Base-by-base conservation (phyloP, 2,113 vertebrate genomes). In the Anolis sagrei region DNA sequence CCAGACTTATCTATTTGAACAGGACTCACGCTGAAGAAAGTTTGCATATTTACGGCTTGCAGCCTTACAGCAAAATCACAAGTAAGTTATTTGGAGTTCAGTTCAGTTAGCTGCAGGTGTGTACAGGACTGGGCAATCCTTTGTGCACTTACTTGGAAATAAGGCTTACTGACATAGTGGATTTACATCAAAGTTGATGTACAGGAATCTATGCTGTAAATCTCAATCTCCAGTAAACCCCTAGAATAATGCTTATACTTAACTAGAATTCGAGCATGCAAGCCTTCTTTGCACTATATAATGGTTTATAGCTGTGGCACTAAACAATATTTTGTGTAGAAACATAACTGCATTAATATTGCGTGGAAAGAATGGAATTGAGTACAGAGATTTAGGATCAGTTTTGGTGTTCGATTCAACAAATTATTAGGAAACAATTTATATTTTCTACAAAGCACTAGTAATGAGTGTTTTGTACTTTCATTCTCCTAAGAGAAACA, bases 281-380 rank as follows among this genome's bases (percentile, higher is more conserved):
- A 8, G 87, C 89, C 10, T 3, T 92, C 86, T 34, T 76, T 82
- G 25, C 88, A 81, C 16, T 77, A 27, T n/a, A 64, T 58, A 89
- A 82, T 83, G 81, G 83, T 58, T 90, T 91, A 25, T 34, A 77
- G 89, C 85, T 84, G 6, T 5, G 58, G 27, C 62, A 81, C 58
- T 23, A 92, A 89, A 51, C 66, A 74, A 7, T 81, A 2, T 87
- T 91, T 87, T 27, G 19, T 83, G 19, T 34, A 73, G 0, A 82
- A 34, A 80, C n/a, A 86, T 87, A 91, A 89, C 84, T 88, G 86
- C 18, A 72, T 86, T 82, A 79, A 82, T 88, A 58, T 68, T 88
- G 16, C 34, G 77, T 83, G 84, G 49, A 82, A 87, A 68, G 83
- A 89, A 91, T 88, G 80, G n/a, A 89, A 91, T 88, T 78, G n/a